These are phyloP conservation scores for Thripadectes ignobilis DNA, from an alignment of 2,797 vertebrate genomes.

Conservation along the genomic window DNA sequence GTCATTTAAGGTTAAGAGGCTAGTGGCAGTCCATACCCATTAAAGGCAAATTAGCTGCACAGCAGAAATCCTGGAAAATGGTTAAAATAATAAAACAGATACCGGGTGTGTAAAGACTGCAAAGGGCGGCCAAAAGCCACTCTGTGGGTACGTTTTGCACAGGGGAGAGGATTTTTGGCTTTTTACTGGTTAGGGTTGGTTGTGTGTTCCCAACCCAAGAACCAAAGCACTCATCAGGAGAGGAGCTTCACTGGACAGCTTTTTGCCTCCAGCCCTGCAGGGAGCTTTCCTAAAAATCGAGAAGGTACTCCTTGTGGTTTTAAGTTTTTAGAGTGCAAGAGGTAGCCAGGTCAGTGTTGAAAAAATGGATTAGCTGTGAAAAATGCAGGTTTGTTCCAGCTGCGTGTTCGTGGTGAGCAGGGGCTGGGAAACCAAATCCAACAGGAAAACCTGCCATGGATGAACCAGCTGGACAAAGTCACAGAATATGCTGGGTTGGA, in stretches of 20 bases:
- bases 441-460: neutral
- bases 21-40: slow-evolving; percentile 5
- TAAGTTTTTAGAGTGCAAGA: neutral
- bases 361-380: neutral
- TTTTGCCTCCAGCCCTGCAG: neutral
- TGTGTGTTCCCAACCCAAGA: neutral
- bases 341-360: neutral
- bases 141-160: neutral
- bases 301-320: neutral
- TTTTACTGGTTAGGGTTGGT: neutral
- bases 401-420: neutral
- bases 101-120: neutral
- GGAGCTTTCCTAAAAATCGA: neutral
- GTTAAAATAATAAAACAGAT: slow-evolving; percentile 10
- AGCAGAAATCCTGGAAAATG: neutral
- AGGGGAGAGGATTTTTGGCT: neutral
- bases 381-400: neutral
- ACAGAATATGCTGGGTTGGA: neutral
- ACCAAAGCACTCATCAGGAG: rapidly evolving
- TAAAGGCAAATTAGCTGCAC: neutral
- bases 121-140: neutral
- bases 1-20: slow-evolving; percentile 47
- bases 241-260: neutral
- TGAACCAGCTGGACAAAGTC: neutral
- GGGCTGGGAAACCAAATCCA: neutral